Evolutionary conservation across 2,888 invertebrate genomes (phyloP).

Genomic region (Lasiommata megera): DNA sequence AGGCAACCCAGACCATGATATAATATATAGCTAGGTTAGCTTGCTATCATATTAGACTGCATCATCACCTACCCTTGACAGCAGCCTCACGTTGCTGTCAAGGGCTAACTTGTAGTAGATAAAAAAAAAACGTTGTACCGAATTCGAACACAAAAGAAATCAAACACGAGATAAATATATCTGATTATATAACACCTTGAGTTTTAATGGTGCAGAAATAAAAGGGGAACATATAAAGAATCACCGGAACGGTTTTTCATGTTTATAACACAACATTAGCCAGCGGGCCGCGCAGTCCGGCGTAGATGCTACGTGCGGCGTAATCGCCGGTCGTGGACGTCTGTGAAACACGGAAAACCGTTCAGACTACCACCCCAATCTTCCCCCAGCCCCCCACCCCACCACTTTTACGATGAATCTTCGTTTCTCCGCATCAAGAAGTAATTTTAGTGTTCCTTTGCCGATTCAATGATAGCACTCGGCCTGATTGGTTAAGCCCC

Average conservation of each 20-base stretch:
- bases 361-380: constrained; percentile 64
- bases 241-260: constrained; percentile 78
- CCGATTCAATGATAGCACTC: constrained; percentile 82
- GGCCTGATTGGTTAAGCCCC: constrained; percentile 79
- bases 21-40: no score
- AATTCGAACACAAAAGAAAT: no score
- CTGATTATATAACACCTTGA: neutral
- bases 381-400: constrained; percentile 49
- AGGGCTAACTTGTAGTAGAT: no score
- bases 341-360: constrained; percentile 79
- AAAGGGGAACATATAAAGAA: constrained; percentile 62
- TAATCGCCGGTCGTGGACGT: constrained; percentile 68
- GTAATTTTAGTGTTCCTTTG: constrained; percentile 81
- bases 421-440: constrained; percentile 81
- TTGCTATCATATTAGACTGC: no score
- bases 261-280: constrained; percentile 76
- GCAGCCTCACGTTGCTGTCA: no score
- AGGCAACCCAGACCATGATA: no score
- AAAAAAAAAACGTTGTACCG: no score
- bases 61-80: no score
- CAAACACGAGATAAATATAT: neutral
- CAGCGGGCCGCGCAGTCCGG: constrained; percentile 57
- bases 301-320: constrained; percentile 66
- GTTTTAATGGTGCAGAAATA: constrained; percentile 24
- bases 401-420: constrained; percentile 81